Evolutionary conservation across 2,888 invertebrate genomes (phyloP).

Genomic region (Leucophenga maculata): DNA sequence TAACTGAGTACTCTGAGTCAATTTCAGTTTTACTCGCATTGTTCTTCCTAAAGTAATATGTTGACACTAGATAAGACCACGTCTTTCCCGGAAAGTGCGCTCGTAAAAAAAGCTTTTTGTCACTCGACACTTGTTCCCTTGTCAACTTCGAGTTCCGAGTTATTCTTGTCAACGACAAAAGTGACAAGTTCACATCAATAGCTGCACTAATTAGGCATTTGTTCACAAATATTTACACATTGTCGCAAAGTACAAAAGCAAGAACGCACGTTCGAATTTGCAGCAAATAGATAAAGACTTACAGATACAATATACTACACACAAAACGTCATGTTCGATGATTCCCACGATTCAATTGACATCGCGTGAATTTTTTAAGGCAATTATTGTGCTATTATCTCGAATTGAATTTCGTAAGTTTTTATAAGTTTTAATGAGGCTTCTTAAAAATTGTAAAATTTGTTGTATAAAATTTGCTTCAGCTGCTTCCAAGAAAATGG

Average conservation of each 20-base stretch:
- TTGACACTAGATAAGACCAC: conserved; percentile 18
- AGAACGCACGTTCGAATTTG: neutral
- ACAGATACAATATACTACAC: neutral
- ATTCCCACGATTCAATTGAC: conserved; percentile 52
- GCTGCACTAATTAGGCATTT: conserved; percentile 70
- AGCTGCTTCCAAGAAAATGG: no score
- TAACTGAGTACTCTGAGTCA: neutral
- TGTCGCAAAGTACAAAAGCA: conserved; percentile 61
- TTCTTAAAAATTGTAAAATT: no score
- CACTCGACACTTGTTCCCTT: conserved; percentile 20
- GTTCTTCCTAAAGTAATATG: conserved; percentile 20
- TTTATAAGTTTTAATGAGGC: no score
- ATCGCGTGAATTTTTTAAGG: no score
- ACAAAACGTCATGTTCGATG: conserved; percentile 35
- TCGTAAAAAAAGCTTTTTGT: conserved; percentile 22
- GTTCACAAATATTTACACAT: conserved; percentile 68
- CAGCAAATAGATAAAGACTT: conserved; percentile 1
- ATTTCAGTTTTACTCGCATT: neutral
- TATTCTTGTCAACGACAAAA: conserved; percentile 42
- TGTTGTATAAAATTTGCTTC: no score
- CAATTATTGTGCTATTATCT: no score
- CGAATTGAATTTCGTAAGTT: no score
- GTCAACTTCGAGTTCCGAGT: conserved; percentile 9
- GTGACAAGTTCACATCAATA: conserved; percentile 56
- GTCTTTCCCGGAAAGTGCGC: conserved; percentile 16